Conservation (phyloP, 2,888 invertebrate species). For the Rotaria socialis region DNA sequence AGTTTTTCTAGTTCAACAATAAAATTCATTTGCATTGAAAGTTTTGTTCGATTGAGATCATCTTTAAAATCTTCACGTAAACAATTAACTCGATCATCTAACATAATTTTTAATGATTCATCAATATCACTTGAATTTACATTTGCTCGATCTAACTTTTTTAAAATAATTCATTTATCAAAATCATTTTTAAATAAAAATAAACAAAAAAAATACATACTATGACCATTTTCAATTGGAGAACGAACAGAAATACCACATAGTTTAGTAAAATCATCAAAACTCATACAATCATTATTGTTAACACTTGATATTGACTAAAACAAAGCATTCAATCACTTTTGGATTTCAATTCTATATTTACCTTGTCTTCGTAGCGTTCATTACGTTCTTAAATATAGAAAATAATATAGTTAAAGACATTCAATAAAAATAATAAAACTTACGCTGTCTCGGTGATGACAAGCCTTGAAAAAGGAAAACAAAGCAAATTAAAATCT, state of each 20-base stretch:
- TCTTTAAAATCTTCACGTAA: constrained; percentile 25
- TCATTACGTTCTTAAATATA: background rate
- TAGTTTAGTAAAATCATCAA: background rate
- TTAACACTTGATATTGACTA: background rate
- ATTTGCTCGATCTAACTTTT: background rate
- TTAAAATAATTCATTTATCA: too few species aligned
- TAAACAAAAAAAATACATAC: background rate
- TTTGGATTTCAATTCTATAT: too few species aligned
- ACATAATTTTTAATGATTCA: background rate
- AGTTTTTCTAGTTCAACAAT: constrained; percentile 18
- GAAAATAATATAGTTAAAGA: background rate
- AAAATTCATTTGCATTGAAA: constrained; percentile 7
- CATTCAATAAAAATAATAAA: background rate
- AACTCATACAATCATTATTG: constrained; percentile 11
- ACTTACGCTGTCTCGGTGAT: background rate
- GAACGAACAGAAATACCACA: background rate
- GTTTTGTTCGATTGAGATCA: background rate
- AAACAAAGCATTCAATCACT: background rate
- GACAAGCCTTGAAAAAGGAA: background rate
- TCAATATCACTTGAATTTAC: background rate
- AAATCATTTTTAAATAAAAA: too few species aligned
- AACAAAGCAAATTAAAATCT: too few species aligned
- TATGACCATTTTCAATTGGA: background rate
- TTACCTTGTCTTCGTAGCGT: background rate
- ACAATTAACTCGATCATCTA: background rate